Evolutionary conservation across 64 coral and sea anemone species (phyloP), one percentile per base, ranked within the genome.

Genomic region (Dendrophyllia cribrosa): DNA sequence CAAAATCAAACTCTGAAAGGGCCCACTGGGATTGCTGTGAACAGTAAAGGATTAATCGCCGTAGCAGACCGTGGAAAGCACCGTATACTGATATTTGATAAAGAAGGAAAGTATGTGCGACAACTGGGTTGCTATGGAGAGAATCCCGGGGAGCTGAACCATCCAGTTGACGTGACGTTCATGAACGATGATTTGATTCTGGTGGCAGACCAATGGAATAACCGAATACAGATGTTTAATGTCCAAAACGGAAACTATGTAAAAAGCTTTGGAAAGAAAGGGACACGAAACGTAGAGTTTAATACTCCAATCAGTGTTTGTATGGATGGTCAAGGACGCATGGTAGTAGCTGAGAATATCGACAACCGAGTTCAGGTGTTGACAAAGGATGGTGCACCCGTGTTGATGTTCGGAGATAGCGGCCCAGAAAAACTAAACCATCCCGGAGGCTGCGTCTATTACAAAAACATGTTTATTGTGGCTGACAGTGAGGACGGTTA

Each of bases 31-130:
- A 74, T 75, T 43, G 86, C 86, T 13, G 70, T 88, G 6, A 75
- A 74, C 60, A 75, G 52, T 0, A 45, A 12, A 19, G 86, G 53
- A 74, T 43, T 53, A 21, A 59, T 88, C 25, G 86, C 51, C 43
- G 65, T 88, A 19, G 34, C 86, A 17, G 70, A 88, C 52, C 3
- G 1, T 2, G 72, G 19, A 2, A 24, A 52, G 8, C 8, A 74
- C 49, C 75, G 86, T 24, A 74, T 74, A 43, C 47, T 60, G 13
- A 60, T 88, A n/a, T 88, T 88, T 61, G 86, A 88, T 88, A 44
- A 75, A 88, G 34, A 19, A 17, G 70, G 86, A 22, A 88, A 74
- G 2, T 88, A 51, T 75, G 4, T 75, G n/a, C 72, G 85, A 87
- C 69, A 87, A 73, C 26, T 72, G 15, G 51, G n/a, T 0, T 3